Base-by-base conservation (phyloP, 2,797 vertebrate genomes). In the Amniataba percoides region DNA sequence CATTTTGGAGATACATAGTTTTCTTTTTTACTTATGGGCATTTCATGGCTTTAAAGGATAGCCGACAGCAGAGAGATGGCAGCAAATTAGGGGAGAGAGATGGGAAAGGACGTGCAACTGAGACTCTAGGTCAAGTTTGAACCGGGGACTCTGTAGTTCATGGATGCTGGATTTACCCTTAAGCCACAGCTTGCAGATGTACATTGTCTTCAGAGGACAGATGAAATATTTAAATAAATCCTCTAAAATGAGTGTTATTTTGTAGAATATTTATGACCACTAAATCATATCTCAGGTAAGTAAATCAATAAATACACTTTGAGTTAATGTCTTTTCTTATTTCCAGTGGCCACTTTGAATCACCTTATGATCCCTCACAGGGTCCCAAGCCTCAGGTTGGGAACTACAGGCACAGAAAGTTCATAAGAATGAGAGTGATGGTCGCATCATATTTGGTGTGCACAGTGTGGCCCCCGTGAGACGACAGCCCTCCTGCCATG, bases 361-460 rank as follows among this genome's bases (percentile, higher is more conserved):
- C 1, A 3, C 43, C 48, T 1, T 43, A 2, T 39, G 68, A 45
- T 21, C 73, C 11, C 4, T 53, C n/a, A 2, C 2, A 46, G 18
- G 25, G 46, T 8, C 63, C 7, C 4, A 2, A 13, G n/a, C n/a
- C 68, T 42, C 51, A 49, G 18, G 31, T 74, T 74, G 57, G 23
- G 34, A 49, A 13, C 45, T 57, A 2, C 39, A 39, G 19, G 21
- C 23, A 18, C 1, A 56, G 42, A 40, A 2, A 7, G 3, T 45
- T 57, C 23, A 36, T n/a, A 60, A 27, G 45, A 36, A 59, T 68
- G 19, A 27, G 48, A 21, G 13, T 65, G 60, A 82, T 66, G 23
- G 12, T 43, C 65, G 15, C 39, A 45, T 74, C 53, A 13, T 40
- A 64, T 21, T 9, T 42, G 57, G 66, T n/a, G 25, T n/a, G 40